These are phyloP conservation scores for Meloidogyne exigua DNA, from an alignment of 1,140 invertebrate species.

Conservation along the genomic window DNA sequence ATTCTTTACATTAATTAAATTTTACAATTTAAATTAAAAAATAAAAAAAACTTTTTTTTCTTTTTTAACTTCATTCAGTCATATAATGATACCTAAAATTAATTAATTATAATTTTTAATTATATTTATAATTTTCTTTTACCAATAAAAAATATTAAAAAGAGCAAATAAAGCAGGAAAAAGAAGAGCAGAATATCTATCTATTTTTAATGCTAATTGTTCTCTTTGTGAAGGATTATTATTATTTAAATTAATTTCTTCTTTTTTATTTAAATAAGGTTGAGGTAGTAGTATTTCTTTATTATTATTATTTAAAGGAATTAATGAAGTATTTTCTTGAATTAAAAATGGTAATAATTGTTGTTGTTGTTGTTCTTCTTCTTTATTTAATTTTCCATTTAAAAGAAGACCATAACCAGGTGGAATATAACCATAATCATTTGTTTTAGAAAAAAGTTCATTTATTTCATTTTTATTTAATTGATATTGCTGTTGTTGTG, in stretches of 20 bases:
- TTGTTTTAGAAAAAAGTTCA: constrained; percentile 26
- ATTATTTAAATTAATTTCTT: background rate
- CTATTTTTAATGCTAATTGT: constrained; percentile 59
- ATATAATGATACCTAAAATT: constrained; percentile 44
- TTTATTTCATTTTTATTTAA: background rate
- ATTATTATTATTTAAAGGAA: background rate
- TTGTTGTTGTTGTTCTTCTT: constrained; percentile 3
- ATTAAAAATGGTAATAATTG: background rate
- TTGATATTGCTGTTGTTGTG: background rate
- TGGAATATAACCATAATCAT: constrained; percentile 63
- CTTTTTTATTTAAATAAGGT: background rate
- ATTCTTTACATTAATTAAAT: background rate
- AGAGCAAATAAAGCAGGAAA: constrained; percentile 65
- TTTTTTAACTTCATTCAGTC: constrained; percentile 17
- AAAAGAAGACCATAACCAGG: constrained; percentile 50
- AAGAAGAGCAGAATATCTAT: constrained; percentile 63
- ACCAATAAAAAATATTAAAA: constrained; percentile 65
- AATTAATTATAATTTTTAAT: background rate
- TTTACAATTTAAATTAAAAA: background rate
- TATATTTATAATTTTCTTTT: background rate
- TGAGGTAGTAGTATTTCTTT: background rate
- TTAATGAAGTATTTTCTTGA: background rate
- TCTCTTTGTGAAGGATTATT: constrained; percentile 22
- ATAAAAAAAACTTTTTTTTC: background rate
- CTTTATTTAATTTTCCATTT: too few species aligned